Base-by-base conservation (phyloP, 2,797 vertebrate genomes). In the Chelmon rostratus region DNA sequence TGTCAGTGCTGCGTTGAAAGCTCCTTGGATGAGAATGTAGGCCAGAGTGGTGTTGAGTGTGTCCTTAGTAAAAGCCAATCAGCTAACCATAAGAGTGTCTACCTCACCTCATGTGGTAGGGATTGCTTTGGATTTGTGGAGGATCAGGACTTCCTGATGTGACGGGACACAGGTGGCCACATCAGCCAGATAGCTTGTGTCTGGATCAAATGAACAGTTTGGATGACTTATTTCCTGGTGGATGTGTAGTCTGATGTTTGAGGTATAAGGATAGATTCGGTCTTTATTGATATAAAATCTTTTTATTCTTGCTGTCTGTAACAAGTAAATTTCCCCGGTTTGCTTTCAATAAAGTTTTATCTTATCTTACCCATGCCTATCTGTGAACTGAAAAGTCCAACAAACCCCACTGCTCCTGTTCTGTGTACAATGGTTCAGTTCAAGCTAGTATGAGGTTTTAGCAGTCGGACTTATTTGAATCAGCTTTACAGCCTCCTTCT, bases 81-180 rank as follows among this genome's bases (percentile, higher is more conserved):
- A 49, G 69, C 50, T 52, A 21, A 53, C 23, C 1, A 9, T 9
- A 16, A 28, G 33, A n/a, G 49, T 50, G n/a, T 64, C 42, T 37
- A 1, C 12, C 8, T 61, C 57, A 61, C 47, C 31, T 52, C 15
- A 1, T 49, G 53, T 82, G 37, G 25, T 62, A 23, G 47, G 71
- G 62, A 61, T 68, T 72, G 64, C 78, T 81, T 82, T 81, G 75
- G 75, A 86, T 89, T 91, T 90, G 79, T 79, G 49, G 59, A 73
- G 83, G 87, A 88, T 89, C 78, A 89, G 63, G 65, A 64, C 38
- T 46, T 79, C 46, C 53, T 73, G 77, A 84, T 21, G 11, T 54
- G 33, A 46, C 79, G 59, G 68, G 38, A 83, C 76, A 56, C 80
- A 78, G 76, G 78, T 78, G 74, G 66, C 46, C 69, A 47, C 25